Conservation (phyloP, 1,140 invertebrate species). For the Drosophila teissieri region DNA sequence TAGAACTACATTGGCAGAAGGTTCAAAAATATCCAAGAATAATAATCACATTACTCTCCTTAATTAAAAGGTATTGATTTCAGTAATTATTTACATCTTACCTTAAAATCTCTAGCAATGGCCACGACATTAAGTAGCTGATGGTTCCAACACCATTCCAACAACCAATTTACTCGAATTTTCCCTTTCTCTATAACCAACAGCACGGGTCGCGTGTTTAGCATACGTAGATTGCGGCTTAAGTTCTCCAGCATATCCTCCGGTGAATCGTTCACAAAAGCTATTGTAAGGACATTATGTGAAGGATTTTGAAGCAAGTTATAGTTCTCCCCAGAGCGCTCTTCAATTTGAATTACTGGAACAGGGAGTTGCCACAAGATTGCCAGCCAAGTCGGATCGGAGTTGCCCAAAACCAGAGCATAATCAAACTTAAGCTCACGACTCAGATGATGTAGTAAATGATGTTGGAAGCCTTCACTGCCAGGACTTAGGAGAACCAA, state of each 20-base stretch:
- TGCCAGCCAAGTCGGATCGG: neutral
- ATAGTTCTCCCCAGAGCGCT: neutral
- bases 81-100: neutral
- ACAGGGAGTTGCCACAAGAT: slow-evolving; percentile 30
- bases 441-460: slow-evolving; percentile 22
- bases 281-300: slow-evolving; percentile 39
- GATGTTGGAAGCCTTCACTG: neutral
- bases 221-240: slow-evolving; percentile 13
- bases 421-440: slow-evolving; percentile 40
- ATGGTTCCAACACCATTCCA: slow-evolving; percentile 58
- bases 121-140: slow-evolving; percentile 61
- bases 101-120: slow-evolving; percentile 55
- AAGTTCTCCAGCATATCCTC: slow-evolving; percentile 29
- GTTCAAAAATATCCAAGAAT: no score
- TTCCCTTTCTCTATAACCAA: slow-evolving; percentile 20
- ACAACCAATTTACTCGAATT: slow-evolving; percentile 7
- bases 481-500: neutral
- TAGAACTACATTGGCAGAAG: no score
- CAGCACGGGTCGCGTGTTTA: slow-evolving; percentile 49
- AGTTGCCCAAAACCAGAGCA: slow-evolving; percentile 27
- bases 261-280: slow-evolving; percentile 13
- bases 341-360: slow-evolving; percentile 43
- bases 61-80: neutral
- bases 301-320: slow-evolving; percentile 19
- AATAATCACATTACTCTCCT: neutral